Evolutionary conservation across 2,113 vertebrate species (phyloP).

Genomic region (Erythrolamprus reginae): DNA sequence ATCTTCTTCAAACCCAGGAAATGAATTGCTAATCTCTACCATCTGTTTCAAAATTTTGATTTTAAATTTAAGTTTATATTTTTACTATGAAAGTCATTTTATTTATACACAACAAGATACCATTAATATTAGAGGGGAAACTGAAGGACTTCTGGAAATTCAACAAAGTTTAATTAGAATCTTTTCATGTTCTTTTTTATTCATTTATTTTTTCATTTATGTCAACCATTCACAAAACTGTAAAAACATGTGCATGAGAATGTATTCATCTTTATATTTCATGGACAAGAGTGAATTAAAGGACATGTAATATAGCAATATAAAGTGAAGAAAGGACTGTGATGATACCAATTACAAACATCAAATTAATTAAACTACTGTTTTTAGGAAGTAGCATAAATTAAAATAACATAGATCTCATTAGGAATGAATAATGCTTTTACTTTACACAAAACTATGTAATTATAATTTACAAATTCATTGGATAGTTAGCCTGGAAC

Average conservation of each 20-base stretch:
- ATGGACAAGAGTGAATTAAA: constrained; percentile 42
- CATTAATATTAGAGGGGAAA: constrained; percentile 45
- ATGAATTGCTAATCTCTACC: constrained; percentile 67
- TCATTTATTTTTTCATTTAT: constrained; percentile 55
- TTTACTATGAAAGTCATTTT: constrained; percentile 46
- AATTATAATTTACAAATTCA: constrained; percentile 20
- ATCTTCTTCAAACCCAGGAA: constrained; percentile 59
- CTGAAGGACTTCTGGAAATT: constrained; percentile 60
- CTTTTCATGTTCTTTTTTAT: constrained; percentile 60
- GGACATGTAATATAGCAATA: constrained; percentile 32
- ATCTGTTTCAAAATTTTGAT: constrained; percentile 64
- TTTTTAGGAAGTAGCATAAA: constrained; percentile 40
- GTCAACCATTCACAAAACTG: constrained; percentile 55
- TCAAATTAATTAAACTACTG: constrained; percentile 43
- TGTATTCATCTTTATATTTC: constrained; percentile 34
- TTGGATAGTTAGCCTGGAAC: constrained; percentile 4
- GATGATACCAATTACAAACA: constrained; percentile 24
- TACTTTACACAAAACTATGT: constrained; percentile 25
- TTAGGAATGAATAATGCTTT: neutral
- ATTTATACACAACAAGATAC: constrained; percentile 36
- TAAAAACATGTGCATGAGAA: constrained; percentile 68
- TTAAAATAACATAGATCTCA: constrained; percentile 44
- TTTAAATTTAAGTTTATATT: constrained; percentile 61
- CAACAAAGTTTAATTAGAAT: constrained; percentile 68
- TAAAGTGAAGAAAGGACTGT: constrained; percentile 14